A percentile compares a stretch with the other conserved stretches of the same genome.
These are phyloP conservation scores for Nycticryphes semicollaris DNA, from an alignment of 2,113 vertebrate species.

Conservation along the genomic window DNA sequence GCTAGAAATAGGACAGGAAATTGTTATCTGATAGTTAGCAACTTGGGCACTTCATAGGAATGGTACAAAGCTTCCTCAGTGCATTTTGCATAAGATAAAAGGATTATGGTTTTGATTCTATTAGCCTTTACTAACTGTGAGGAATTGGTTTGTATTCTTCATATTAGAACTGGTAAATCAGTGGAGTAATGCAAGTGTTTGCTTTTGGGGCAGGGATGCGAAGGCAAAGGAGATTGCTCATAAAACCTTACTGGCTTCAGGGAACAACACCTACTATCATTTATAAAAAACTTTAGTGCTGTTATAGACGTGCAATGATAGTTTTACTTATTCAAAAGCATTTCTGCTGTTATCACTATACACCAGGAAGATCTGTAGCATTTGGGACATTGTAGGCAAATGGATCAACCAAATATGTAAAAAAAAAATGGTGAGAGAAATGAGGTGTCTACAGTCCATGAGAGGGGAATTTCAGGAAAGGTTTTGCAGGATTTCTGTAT, in stretches of 20 bases:
- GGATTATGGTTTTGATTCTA: background rate
- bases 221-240: background rate
- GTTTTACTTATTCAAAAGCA: background rate
- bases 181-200: background rate
- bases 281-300: background rate
- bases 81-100: background rate
- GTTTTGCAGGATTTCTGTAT: background rate
- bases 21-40: background rate
- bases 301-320: background rate
- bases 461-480: background rate
- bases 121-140: background rate
- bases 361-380: background rate
- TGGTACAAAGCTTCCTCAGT: background rate
- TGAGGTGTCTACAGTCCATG: fast-evolving
- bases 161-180: background rate
- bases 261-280: background rate
- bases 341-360: background rate
- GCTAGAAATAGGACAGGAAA: background rate
- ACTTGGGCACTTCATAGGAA: background rate
- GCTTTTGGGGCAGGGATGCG: background rate
- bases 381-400: background rate
- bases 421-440: background rate
- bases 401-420: background rate
- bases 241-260: background rate
- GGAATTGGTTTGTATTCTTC: background rate